phyloP scores from a whole-genome alignment of 1,140 invertebrate species.

The Tribolium madens region DNA sequence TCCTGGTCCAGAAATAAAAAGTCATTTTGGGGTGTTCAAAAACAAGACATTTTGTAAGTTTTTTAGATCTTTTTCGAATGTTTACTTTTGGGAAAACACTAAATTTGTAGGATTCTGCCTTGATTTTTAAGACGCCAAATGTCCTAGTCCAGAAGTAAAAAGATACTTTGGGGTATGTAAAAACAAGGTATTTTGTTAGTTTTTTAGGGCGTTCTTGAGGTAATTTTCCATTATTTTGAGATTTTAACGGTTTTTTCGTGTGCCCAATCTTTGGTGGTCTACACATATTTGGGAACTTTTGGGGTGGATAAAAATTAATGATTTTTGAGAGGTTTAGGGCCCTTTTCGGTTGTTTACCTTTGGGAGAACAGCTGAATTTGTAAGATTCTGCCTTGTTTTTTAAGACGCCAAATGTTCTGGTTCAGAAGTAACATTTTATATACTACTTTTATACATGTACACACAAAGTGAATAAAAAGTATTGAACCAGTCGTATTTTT shows the following conservation, averaged over 20 bases:
- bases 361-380: conserved; percentile 23
- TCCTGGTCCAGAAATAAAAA: no score
- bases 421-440: no score
- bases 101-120: conserved; percentile 25
- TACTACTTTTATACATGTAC: no score
- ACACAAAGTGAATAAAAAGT: no score
- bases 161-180: background rate
- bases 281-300: conserved; percentile 28
- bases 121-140: conserved; percentile 32
- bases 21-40: no score
- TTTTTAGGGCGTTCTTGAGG: no score
- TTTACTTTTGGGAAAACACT: conserved; percentile 5
- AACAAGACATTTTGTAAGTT: no score
- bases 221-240: no score
- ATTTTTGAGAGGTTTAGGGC: conserved; percentile 18
- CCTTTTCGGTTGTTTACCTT: conserved; percentile 7
- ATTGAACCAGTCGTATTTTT: no score
- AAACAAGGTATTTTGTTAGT: background rate
- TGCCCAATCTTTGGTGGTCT: conserved; percentile 32
- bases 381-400: no score
- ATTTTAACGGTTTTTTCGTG: conserved; percentile 34
- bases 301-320: conserved; percentile 30
- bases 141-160: conserved; percentile 12
- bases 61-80: no score
- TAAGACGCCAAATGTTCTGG: no score